Base-by-base conservation (phyloP, 2,113 vertebrate genomes). In the Sceloporus tristichus region DNA sequence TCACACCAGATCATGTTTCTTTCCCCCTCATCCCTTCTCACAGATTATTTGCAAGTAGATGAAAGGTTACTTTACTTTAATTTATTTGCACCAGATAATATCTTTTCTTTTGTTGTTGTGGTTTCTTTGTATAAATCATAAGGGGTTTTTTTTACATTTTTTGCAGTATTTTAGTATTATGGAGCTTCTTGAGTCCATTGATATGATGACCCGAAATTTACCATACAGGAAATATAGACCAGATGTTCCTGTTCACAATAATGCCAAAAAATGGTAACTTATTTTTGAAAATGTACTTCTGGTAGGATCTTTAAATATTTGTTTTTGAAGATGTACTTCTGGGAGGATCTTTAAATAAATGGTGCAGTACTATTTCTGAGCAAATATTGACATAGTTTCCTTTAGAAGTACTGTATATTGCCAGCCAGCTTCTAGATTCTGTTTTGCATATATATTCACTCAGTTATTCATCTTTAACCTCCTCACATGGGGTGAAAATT, bases 191-290 rank as follows among this genome's bases (percentile, higher is more conserved):
- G 98, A 98, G 84, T 99, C 99, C 40, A 90, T 99, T 92, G 98
- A 99, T 95, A 97, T 98, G 98, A 99, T 99, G 99, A 97, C 97
- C 48, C 97, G 98, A 53, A 99, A 99, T 94, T 94, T 99, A n/a
- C 99, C 99, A 0, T 99, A 99, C 79, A 97, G 99, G 91, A 99
- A 98, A 77, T 99, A 97, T 95, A 98, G 97, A 89, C 99, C 99
- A 27, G 85, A 96, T 80, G 96, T 98, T 91, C 94, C 96, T 1
- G 92, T 98, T 94, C 97, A 97, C 89, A 92, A 85, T 40, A 97
- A 99, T 54, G 96, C 98, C 70, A 93, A 38, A 86, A 94, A 83
- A 90, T 99, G 99, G 99, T 99, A 94, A 96, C 96, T 29, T 77
- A 34, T 79, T 87, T 87, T 11, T 2, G 29, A 93, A 91, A 56